Evolutionary conservation across 1,140 invertebrate species (phyloP), one percentile per base, ranked within the genome.

Genomic region (Amphibalanus amphitrite): DNA sequence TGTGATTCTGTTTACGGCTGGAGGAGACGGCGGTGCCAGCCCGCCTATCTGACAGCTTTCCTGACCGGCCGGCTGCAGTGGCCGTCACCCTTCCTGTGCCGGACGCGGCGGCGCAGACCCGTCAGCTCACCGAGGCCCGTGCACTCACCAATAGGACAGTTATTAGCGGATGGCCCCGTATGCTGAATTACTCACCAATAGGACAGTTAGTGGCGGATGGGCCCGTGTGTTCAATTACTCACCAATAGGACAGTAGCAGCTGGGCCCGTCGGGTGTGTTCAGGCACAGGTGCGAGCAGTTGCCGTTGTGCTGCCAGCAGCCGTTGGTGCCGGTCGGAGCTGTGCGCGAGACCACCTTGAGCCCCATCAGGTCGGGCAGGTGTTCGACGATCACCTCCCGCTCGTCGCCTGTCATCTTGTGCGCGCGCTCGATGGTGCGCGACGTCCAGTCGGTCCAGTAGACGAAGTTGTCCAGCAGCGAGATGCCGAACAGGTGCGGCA

Each of bases 401-500:
- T 89, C 85, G 20, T 81, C 78, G 38, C 84, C 84, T 13, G 89
- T 93, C 40, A 89, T 83, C 81, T 98, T 98, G 78, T 97, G 86
- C 0, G 93, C 93, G 64, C 93, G 81, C 77, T 96, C 94, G 64
- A 99, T 88, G 26, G 90, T 92, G 25, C 93, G 82, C 67, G 88
- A 81, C 75, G 93, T 92, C 90, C 95, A 97, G 80, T 98, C 96
- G 0, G 94, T 97, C 93, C 96, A 97, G 80, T 98, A 99, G 0
- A 98, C 80, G 81, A 90, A 91, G 78, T 94, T 87, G 20, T 90
- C 92, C 70, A 93, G 83, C 20, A 95, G 78, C 70, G 90, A 90
- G 38, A 96, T 85, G 0, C 94, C 94, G 82, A 96, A 97, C 1
- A 93, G 85, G 81, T 98, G 95, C 29, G 92, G 87, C 4, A 97